Evolutionary conservation across 2,888 invertebrate species (phyloP).

Genomic region (Amphipoea lucens): DNA sequence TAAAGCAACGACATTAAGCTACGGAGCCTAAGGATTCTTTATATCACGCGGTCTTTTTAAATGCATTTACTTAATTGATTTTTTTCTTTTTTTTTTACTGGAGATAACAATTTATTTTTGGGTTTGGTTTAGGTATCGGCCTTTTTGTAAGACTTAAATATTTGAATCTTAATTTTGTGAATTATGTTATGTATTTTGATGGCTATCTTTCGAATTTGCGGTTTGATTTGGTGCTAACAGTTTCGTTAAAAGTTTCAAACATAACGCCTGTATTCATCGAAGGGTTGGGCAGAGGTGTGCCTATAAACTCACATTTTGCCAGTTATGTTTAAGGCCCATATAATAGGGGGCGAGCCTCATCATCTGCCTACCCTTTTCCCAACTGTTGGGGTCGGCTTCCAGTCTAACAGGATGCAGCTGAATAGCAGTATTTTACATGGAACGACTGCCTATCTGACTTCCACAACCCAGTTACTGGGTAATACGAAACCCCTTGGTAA

Average conservation of each 20-base stretch:
- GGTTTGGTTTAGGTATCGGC: slow-evolving; percentile 25
- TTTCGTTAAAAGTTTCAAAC: background rate
- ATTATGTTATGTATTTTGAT: slow-evolving; percentile 49
- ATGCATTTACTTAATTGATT: slow-evolving; percentile 70
- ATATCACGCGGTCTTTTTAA: slow-evolving; percentile 69
- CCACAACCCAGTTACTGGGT: no score
- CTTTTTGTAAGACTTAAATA: slow-evolving; percentile 40
- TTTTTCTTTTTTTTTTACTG: slow-evolving; percentile 49
- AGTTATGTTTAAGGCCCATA: no score
- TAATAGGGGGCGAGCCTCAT: no score
- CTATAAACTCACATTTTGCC: no score
- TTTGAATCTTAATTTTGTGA: slow-evolving; percentile 57
- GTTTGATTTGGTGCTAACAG: slow-evolving; percentile 12
- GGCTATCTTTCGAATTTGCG: slow-evolving; percentile 19
- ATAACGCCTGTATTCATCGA: no score
- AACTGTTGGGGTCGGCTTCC: no score
- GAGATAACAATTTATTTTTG: slow-evolving; percentile 56
- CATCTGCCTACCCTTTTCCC: no score
- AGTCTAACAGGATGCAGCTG: no score
- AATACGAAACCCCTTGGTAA: no score
- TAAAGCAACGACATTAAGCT: slow-evolving; percentile 68
- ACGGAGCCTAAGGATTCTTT: slow-evolving; percentile 69
- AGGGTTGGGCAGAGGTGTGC: no score
- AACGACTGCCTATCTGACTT: no score
- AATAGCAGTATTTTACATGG: no score